Evolutionary conservation across 30 jellyfish, hydroid and myxozoan species (phyloP).

Genomic region (Hydractinia symbiolongicarpus): DNA sequence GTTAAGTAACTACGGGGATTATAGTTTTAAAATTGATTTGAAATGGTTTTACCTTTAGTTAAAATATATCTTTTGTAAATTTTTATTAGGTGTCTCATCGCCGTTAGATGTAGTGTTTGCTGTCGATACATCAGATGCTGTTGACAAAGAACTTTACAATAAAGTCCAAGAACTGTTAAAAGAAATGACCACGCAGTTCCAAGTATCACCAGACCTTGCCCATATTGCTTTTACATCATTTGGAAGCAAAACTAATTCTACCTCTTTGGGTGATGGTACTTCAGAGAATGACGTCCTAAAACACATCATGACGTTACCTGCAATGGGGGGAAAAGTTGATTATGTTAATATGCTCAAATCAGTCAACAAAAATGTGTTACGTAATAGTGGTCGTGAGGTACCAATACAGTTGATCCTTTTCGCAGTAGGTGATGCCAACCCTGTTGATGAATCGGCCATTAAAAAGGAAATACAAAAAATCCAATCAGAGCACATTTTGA

Average conservation of each 20-base stretch:
- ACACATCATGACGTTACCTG: background rate
- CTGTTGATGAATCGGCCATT: no score
- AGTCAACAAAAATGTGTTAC: background rate
- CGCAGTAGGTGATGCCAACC: background rate
- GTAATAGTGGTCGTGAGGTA: background rate
- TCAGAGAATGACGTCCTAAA: background rate
- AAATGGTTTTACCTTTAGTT: no score
- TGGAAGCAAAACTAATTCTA: conserved; percentile 3
- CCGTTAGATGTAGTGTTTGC: conserved; percentile 29
- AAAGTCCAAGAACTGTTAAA: conserved; percentile 19
- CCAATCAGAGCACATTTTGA: no score
- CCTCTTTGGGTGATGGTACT: background rate
- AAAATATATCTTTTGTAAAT: no score
- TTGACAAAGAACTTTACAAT: background rate
- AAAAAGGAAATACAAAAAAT: no score
- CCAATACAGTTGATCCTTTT: background rate
- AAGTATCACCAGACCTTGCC: conserved; percentile 13
- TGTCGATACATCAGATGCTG: conserved; percentile 39
- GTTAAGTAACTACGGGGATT: no score
- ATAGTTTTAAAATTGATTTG: no score
- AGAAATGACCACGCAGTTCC: conserved; percentile 8
- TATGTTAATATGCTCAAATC: background rate
- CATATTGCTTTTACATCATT: conserved; percentile 25
- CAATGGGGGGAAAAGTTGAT: background rate
- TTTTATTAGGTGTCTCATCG: conserved; percentile 29